phyloP scores from a whole-genome alignment of 1,140 invertebrate species.

The Drosophila pseudoananassae region DNA sequence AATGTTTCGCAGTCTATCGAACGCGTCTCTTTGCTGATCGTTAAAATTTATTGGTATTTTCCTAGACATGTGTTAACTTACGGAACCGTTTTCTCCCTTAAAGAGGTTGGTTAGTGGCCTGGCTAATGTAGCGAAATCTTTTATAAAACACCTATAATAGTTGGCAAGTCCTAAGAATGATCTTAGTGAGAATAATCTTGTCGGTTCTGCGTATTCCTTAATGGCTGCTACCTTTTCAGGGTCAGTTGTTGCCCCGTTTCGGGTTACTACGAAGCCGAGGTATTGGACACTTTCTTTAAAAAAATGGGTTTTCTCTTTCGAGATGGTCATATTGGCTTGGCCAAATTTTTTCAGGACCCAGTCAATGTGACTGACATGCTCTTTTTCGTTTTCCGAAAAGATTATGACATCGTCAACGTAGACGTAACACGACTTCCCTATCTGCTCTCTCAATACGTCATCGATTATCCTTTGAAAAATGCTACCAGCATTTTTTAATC shows the following conservation, averaged over 20 bases:
- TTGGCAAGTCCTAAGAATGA: no score
- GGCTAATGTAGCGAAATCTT: neutral
- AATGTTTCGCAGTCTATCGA: neutral
- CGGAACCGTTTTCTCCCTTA: neutral
- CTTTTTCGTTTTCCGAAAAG: no score
- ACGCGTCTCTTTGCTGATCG: neutral
- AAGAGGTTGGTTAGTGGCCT: neutral
- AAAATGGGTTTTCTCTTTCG: neutral
- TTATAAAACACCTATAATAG: no score
- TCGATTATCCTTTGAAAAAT: constrained; percentile 1
- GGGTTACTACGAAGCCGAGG: no score
- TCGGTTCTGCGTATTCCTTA: no score
- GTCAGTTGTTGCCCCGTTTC: no score
- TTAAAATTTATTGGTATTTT: neutral
- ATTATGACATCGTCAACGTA: neutral
- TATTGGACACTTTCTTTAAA: neutral
- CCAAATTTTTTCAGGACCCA: no score
- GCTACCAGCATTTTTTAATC: constrained; percentile 7
- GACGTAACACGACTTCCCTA: neutral
- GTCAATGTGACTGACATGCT: no score
- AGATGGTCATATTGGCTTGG: neutral
- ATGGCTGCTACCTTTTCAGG: no score
- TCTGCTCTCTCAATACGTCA: constrained; percentile 1
- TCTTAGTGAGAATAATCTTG: no score
- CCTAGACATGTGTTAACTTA: neutral